Evolutionary conservation across 2,113 vertebrate genomes (phyloP).

Genomic region (Mus spicilegus): DNA sequence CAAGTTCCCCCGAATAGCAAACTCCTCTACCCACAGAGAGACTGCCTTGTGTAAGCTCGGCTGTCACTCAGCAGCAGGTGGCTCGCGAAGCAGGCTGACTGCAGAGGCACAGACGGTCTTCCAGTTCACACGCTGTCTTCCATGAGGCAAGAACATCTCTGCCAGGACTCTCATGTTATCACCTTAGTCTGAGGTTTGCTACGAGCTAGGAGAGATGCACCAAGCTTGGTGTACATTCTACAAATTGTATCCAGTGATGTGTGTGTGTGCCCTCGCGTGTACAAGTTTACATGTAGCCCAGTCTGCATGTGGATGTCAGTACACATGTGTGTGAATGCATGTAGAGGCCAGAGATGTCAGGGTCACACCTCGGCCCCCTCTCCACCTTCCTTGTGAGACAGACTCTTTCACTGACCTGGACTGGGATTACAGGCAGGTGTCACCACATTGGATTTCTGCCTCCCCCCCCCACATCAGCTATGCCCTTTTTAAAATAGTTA

Average conservation of each 20-base stretch:
- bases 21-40: not conserved
- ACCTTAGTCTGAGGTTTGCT: not conserved
- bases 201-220: not conserved
- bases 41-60: not conserved
- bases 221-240: not conserved
- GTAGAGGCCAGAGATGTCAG: not conserved
- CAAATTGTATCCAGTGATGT: not conserved
- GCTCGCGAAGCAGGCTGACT: not conserved
- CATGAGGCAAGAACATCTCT: not conserved
- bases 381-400: not conserved
- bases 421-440: not conserved
- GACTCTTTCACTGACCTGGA: not conserved
- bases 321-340: not conserved
- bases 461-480: not conserved
- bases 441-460: not conserved
- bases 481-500: not conserved
- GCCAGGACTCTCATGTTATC: not conserved
- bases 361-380: not conserved
- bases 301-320: not conserved
- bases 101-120: not conserved
- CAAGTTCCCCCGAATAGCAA: not conserved
- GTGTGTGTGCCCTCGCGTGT: not conserved
- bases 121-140: no score
- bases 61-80: not conserved
- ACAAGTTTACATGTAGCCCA: not conserved